phyloP scores from a whole-genome alignment of 2,113 vertebrate species.

The Murina feae region DNA sequence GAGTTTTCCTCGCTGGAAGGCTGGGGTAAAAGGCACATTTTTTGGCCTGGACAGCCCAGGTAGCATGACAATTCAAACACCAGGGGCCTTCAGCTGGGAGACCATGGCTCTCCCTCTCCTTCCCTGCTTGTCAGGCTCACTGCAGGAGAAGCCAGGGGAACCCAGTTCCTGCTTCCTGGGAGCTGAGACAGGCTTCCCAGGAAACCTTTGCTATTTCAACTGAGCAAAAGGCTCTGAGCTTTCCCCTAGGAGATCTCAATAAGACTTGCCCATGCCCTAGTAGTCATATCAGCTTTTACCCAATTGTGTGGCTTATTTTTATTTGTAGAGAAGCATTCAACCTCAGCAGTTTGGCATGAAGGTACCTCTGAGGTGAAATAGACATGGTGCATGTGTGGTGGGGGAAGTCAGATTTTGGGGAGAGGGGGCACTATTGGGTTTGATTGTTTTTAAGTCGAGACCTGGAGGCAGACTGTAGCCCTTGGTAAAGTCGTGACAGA shows the following conservation, averaged over 20 bases:
- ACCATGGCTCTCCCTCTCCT: background rate
- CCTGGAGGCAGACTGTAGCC: background rate
- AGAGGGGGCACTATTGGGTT: background rate
- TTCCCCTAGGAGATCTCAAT: slow-evolving; percentile 16
- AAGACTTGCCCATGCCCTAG: slow-evolving; percentile 32
- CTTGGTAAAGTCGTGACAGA: slow-evolving; percentile 51
- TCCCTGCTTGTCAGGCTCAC: background rate
- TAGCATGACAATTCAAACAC: background rate
- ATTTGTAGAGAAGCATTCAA: slow-evolving; percentile 19
- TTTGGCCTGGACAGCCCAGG: background rate
- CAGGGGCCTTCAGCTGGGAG: background rate
- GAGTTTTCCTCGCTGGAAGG: slow-evolving; percentile 36
- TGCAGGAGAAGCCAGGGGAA: slow-evolving; percentile 32
- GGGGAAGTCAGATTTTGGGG: background rate
- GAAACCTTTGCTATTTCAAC: slow-evolving; percentile 46
- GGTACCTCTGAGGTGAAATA: slow-evolving; percentile 42
- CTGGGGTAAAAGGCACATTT: background rate
- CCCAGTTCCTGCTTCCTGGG: slow-evolving; percentile 28
- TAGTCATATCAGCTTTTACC: background rate
- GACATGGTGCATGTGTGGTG: background rate
- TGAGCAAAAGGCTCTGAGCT: slow-evolving; percentile 21
- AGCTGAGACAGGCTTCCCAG: slow-evolving; percentile 36
- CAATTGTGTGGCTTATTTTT: background rate
- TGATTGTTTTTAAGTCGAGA: slow-evolving; percentile 31
- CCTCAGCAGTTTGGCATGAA: slow-evolving; percentile 27